Conservation (phyloP, 2,888 invertebrate genomes). For the Oscheius myriophilus region DNA sequence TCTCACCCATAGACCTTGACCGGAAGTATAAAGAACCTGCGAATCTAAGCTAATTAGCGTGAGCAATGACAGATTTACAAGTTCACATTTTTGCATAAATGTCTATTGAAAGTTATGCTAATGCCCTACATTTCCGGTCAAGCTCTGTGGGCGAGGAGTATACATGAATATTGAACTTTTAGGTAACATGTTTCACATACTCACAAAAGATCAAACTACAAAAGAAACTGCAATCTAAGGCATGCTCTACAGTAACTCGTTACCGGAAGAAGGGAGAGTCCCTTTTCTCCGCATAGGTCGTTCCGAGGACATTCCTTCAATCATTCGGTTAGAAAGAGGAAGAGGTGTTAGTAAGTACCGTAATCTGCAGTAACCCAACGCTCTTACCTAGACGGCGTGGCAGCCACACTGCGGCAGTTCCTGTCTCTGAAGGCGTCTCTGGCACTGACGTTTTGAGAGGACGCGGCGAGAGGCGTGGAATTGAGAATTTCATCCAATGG, state of each 20-base stretch:
- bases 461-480: slow-evolving; percentile 38
- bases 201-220: not conserved
- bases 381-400: slow-evolving; percentile 30
- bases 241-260: not conserved
- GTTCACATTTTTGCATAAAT: too few relatives aligned
- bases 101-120: too few relatives aligned
- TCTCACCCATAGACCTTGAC: too few relatives aligned
- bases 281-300: slow-evolving; percentile 32
- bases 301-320: slow-evolving; percentile 11
- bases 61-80: too few relatives aligned
- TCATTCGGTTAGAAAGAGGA: slow-evolving; percentile 4
- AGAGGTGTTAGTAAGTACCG: too few relatives aligned
- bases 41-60: too few relatives aligned
- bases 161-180: too few relatives aligned
- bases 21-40: too few relatives aligned
- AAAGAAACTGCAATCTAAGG: not conserved
- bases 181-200: too few relatives aligned
- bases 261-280: slow-evolving; percentile 42
- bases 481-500: slow-evolving; percentile 60
- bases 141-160: too few relatives aligned
- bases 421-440: slow-evolving; percentile 44
- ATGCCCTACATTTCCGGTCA: too few relatives aligned
- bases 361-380: too few relatives aligned
- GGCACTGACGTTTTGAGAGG: slow-evolving; percentile 24
- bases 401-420: slow-evolving; percentile 49